Evolutionary conservation across 2,888 invertebrate species (phyloP), one percentile per base, ranked within the genome.

Genomic region (Pyrrhia umbra): DNA sequence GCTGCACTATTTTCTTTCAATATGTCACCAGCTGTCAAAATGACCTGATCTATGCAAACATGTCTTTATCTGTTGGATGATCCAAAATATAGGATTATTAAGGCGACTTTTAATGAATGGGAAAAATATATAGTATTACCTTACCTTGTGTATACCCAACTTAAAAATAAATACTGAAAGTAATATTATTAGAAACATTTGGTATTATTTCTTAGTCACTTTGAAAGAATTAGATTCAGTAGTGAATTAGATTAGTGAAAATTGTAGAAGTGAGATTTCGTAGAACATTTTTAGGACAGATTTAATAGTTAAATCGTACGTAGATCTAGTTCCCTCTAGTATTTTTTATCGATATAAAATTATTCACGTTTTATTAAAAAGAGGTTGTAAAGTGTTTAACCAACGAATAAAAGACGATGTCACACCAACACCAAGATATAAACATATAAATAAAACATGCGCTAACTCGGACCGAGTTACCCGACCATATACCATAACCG

Each of bases 351-450:
- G 50, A 61, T 57, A 1, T 18, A 42, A 46, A 10, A 64, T 77
- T 72, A 72, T 58, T 71, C 34, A 76, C 73, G 47, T 46, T 50
- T 49, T 49, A 62, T 61, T 59, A 49, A 52, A 59, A 52, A 10
- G 56, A 72, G 77, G 79, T 83, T 84, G 81, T 81, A 82, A 84
- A 77, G 79, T 85, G 81, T 83, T 85, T 84, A 75, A 62, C 52
- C 39, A 68, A 65, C 74, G 66, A 82, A 83, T 77, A 67, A 60
- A 69, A 83, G 83, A 89, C 92, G 90, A 93, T 93, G 94, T 92
- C 94, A 94, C 88, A 92, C 94, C 94, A 94, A 93, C 93, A 94
- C 94, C 93, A 89, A 73, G 81, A 69, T 75, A 83, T 75, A 81
- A 68, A 79, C 61, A 75, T 85, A 82, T 80, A 81, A 69, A 81